A percentile compares a stretch with the other conserved stretches of the same genome.
These are phyloP conservation scores for Labeo catla DNA, from an alignment of 2,113 vertebrate genomes.

Conservation along the genomic window DNA sequence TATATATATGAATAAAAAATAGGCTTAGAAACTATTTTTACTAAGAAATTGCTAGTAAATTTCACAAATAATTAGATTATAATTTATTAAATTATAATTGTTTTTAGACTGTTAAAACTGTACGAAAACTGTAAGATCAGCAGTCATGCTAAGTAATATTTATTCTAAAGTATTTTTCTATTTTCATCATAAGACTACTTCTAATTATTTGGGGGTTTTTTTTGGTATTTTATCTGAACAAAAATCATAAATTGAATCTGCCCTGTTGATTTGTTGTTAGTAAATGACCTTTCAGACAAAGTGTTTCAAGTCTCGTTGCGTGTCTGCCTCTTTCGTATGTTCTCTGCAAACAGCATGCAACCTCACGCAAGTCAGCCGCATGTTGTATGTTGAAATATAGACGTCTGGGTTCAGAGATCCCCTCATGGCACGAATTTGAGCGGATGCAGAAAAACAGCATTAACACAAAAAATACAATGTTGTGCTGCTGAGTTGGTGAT, in stretches of 20 bases:
- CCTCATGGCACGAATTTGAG: background rate
- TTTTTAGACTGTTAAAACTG: background rate
- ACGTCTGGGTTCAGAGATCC: background rate
- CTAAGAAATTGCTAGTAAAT: too few relatives aligned
- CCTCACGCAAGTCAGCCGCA: background rate
- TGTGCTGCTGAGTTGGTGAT: background rate
- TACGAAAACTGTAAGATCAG: background rate
- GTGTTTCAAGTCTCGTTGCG: background rate
- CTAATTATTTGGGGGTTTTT: background rate
- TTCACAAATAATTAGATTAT: too few relatives aligned
- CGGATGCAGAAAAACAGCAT: background rate
- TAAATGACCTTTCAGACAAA: background rate
- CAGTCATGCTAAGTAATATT: background rate
- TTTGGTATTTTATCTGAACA: background rate
- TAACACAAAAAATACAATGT: background rate
- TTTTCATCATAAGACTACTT: background rate
- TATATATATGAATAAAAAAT: too few relatives aligned
- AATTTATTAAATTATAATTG: background rate
- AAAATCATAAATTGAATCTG: background rate
- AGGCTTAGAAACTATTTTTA: too few relatives aligned
- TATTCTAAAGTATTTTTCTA: background rate
- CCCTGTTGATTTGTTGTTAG: background rate
- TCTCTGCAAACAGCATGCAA: background rate
- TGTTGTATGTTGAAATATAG: background rate
- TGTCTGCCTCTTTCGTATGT: background rate